Conservation (phyloP, 2,797 vertebrate genomes). For the Rhinella marina region DNA sequence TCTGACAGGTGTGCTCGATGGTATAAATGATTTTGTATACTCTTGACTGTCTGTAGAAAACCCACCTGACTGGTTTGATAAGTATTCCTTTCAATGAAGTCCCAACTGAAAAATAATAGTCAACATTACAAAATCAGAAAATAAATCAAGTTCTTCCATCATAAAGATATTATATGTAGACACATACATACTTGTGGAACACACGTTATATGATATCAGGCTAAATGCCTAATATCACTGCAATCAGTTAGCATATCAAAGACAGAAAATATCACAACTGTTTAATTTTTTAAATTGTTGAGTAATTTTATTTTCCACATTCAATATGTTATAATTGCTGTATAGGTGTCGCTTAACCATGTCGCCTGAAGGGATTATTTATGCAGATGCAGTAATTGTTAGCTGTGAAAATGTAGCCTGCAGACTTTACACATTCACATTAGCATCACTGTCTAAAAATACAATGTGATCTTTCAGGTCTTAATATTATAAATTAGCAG, state of each 20-base stretch:
- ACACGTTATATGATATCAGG: background rate
- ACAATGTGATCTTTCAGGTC: slow-evolving; percentile 14
- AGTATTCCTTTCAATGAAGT: no score
- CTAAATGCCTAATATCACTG: background rate
- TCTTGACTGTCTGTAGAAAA: no score
- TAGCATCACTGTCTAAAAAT: slow-evolving; percentile 3
- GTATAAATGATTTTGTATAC: no score
- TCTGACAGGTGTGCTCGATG: no score
- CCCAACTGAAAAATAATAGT: background rate
- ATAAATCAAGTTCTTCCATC: background rate
- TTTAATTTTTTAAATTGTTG: background rate
- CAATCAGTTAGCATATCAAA: background rate
- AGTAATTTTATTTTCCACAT: background rate
- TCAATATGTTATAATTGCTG: background rate
- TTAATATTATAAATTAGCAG: slow-evolving; percentile 34
- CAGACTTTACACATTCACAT: background rate
- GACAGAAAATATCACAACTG: background rate
- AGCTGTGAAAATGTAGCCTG: slow-evolving; percentile 20
- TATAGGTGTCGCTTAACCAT: background rate
- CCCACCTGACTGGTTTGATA: no score
- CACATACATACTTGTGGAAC: background rate
- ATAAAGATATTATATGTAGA: background rate
- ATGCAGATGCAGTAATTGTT: background rate
- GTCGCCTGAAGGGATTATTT: slow-evolving; percentile 26
- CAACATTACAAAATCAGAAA: background rate